These are phyloP conservation scores for Sminthurinus signatus DNA, from an alignment of 1,140 invertebrate genomes.

Conservation along the genomic window DNA sequence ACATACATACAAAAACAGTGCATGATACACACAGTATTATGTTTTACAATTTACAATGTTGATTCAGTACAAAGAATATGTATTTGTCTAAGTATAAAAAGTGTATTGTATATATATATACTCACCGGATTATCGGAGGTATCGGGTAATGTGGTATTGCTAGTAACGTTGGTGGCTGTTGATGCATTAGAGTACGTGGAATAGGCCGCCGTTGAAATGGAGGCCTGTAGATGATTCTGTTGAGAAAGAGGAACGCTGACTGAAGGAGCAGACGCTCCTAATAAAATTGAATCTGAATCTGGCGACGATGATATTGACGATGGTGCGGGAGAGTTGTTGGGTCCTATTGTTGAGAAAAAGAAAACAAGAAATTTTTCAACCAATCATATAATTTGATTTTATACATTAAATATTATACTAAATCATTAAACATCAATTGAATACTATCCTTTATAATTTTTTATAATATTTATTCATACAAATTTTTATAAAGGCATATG, in stretches of 20 bases:
- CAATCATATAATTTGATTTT: too few species aligned
- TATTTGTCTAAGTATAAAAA: not conserved
- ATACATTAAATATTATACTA: too few species aligned
- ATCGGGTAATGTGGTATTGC: constrained; percentile 11
- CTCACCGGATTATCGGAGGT: constrained; percentile 17
- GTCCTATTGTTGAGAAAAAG: too few species aligned
- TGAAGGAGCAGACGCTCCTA: not conserved
- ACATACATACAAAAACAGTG: too few species aligned
- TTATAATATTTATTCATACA: too few species aligned
- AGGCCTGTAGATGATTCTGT: constrained; percentile 26
- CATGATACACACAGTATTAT: not conserved
- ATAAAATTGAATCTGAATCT: not conserved
- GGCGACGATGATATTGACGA: constrained; percentile 19
- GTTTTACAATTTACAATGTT: too few species aligned
- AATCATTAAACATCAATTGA: too few species aligned
- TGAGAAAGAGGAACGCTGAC: constrained; percentile 11
- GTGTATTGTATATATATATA: not conserved
- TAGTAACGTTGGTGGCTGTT: constrained; percentile 29
- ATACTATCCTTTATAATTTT: too few species aligned
- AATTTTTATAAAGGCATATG: too few species aligned
- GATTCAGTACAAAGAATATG: not conserved
- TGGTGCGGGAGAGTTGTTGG: constrained; percentile 34
- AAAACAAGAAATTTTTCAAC: too few species aligned
- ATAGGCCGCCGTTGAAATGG: constrained; percentile 20
- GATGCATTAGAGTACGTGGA: constrained; percentile 39